These are phyloP conservation scores for Mormoops blainvillei DNA, from an alignment of 2,113 vertebrate species.

Conservation along the genomic window DNA sequence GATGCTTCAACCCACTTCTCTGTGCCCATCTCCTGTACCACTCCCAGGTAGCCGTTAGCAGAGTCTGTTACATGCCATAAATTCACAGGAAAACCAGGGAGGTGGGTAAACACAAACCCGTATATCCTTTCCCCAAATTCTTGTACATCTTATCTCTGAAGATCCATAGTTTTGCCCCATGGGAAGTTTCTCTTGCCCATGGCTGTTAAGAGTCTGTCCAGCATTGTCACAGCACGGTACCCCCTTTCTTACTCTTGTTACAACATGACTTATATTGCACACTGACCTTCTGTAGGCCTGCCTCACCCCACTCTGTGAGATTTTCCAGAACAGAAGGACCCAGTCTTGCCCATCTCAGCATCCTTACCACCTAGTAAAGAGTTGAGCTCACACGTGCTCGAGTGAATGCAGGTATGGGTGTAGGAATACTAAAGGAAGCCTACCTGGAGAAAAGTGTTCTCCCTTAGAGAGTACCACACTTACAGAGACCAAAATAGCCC, in stretches of 20 bases:
- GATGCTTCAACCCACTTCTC: too few species aligned
- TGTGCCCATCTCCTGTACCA: too few species aligned
- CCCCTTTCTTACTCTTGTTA: not conserved
- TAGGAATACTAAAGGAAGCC: not conserved
- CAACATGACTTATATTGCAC: not conserved
- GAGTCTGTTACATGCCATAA: too few species aligned
- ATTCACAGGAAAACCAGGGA: not conserved
- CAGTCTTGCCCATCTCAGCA: not conserved
- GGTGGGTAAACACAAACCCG: not conserved
- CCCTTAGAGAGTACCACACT: not conserved
- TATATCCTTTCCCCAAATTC: not conserved
- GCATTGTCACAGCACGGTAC: not conserved
- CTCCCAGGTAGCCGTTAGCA: too few species aligned
- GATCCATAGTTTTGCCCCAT: rapidly evolving
- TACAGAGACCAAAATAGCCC: not conserved
- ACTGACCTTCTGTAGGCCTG: not conserved
- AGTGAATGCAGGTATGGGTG: not conserved
- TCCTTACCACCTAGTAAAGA: not conserved
- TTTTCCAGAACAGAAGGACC: not conserved
- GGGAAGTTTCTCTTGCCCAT: not conserved
- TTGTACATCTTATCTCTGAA: not conserved
- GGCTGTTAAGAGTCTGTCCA: not conserved
- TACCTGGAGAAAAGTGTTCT: too few species aligned
- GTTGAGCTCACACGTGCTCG: not conserved
- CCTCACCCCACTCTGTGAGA: not conserved